Evolutionary conservation across 2,797 vertebrate species (phyloP).

Genomic region (Chaetodon trifasciatus): DNA sequence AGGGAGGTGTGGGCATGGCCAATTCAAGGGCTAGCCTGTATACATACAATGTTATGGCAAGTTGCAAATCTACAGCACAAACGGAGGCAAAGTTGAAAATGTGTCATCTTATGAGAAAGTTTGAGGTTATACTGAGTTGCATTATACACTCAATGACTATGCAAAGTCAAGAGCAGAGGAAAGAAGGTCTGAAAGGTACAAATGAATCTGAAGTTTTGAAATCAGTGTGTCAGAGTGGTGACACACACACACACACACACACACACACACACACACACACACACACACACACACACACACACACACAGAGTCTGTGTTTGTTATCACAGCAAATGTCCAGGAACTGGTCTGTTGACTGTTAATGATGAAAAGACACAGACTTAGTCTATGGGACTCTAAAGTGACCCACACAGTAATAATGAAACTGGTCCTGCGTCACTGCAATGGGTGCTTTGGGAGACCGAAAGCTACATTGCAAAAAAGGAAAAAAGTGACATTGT

Average conservation of each 20-base stretch:
- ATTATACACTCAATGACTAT: background rate
- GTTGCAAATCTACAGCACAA: background rate
- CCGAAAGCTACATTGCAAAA: background rate
- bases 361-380: background rate
- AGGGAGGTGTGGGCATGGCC: too few species aligned
- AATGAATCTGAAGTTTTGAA: background rate
- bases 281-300: too few species aligned
- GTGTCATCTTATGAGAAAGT: background rate
- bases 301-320: background rate
- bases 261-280: too few species aligned
- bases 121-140: background rate
- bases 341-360: background rate
- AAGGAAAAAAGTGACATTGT: background rate
- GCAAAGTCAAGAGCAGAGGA: background rate
- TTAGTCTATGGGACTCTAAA: background rate
- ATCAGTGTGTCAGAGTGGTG: background rate
- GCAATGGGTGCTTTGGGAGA: background rate
- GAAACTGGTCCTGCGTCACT: background rate
- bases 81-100: background rate
- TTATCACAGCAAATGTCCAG: background rate
- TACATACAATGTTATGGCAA: background rate
- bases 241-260: background rate
- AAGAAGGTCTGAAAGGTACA: background rate
- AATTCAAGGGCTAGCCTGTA: background rate
- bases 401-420: background rate